Evolutionary conservation across 2,888 invertebrate species (phyloP), one percentile per base, ranked within the genome.

Genomic region (Scelioninae gen. 1): DNA sequence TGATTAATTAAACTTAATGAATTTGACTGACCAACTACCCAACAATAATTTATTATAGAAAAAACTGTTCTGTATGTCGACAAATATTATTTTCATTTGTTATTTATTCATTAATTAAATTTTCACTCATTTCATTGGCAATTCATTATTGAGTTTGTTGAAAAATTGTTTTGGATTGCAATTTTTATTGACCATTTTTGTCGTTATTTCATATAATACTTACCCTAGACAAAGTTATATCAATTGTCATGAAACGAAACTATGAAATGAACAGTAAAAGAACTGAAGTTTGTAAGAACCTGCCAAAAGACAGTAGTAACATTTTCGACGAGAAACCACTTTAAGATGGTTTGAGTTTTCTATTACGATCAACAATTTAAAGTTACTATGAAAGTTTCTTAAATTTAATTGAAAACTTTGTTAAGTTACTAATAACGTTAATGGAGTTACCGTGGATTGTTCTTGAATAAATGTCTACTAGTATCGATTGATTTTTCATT

Each of bases 331-430:
- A 31, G 51, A 38, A 65, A 51, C 49, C 38, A 38, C 51, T 51
- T 34, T 5, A 34, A 15, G 38, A 65, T 65, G 49, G n/a, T 15
- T 15, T 11, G 15, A 63, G 32, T 47, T 63, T 32, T 23, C 47
- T 63, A 63, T 63, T 63, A 63, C 47, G 34, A 63, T 63, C 63
- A 63, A 63, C 63, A 63, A 47, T 63, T 63, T 34, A 63, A 60
- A 63, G 47, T 63, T 63, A 47, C 31, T 16, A 16, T 15, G 47
- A n/a, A 63, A 63, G 63, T 63, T 47, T 63, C 47, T 38, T 49
- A 63, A 49, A 63, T 63, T 49, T 63, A 63, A 63, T 63, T 63
- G 49, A 49, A 49, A 63, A 63, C 32, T 63, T 63, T 63, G 15
- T 49, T 47, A 63, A 63, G 34, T 47, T 49, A 58, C 58, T 58